Evolutionary conservation across 2,888 invertebrate species (phyloP), one percentile per base, ranked within the genome.

Genomic region (Troides aeacus): DNA sequence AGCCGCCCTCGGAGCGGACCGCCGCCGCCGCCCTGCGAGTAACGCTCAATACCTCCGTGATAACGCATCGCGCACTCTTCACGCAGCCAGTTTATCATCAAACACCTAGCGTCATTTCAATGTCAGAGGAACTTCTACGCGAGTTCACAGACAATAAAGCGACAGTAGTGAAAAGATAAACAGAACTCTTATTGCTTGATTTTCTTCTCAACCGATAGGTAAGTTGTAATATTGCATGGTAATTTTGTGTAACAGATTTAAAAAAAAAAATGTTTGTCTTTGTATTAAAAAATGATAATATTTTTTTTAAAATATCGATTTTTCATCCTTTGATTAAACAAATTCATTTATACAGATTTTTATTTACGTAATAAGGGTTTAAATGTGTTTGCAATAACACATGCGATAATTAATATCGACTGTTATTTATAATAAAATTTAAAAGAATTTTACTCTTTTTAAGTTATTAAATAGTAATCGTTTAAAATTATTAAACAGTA

Each of bases 1-100:
- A 88, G 82, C 88, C 89, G 89, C 90, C 89, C 86, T 81, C 72
- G 81, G 89, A 81, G 87, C 75, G 74, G 78, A 81, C 76, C 83
- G 87, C 75, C 77, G 77, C 74, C 66, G 69, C 74, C 73, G 77
- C 74, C 76, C 73, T 71, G 76, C 80, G 81, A 79, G 77, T 78
- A 78, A 76, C 77, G 78, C 79, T 69, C 70, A 72, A 73, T 72
- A 68, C 70, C 71, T 58, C 63, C 39, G 73, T 74, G 69, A 75
- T 76, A 78, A 76, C 77, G 75, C 74, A 73, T 72, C 66, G 64
- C 76, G 77, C 72, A 74, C 75, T 72, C 74, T 74, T 76, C 74
- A 76, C 74, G 73, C 68, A 59, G 66, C 64, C 72, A 17, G 53
- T 53, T 61, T 42, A 64, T 63, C 66, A 64, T 59, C 64, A n/a